phyloP scores from a whole-genome alignment of 2,888 invertebrate genomes.

The Aquatica leii region DNA sequence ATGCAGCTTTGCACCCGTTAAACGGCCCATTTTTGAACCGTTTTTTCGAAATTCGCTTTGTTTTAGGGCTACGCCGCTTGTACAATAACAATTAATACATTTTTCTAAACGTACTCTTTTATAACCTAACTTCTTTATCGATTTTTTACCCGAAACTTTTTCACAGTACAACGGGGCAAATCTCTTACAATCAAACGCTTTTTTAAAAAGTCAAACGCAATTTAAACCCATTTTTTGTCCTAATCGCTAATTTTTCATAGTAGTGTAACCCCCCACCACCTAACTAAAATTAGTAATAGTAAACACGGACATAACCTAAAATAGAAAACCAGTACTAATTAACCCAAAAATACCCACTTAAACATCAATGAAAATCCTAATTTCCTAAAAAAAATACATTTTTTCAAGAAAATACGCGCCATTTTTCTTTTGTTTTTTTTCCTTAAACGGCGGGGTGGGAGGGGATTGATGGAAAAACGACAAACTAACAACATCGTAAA shows the following conservation, averaged over 20 bases:
- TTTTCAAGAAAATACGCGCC: constrained; percentile 6
- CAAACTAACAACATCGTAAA: constrained; percentile 53
- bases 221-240: too few relatives aligned
- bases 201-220: too few relatives aligned
- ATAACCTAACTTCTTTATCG: constrained; percentile 61
- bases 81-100: constrained; percentile 18
- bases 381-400: background rate
- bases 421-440: constrained; percentile 10
- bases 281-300: constrained; percentile 15
- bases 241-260: too few relatives aligned
- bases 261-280: constrained; percentile 52
- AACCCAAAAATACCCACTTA: too few relatives aligned
- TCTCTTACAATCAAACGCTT: too few relatives aligned
- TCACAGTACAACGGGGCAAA: too few relatives aligned
- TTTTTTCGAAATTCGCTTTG: constrained; percentile 44
- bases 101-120: constrained; percentile 43
- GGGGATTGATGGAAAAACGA: constrained; percentile 53
- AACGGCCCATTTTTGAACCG: constrained; percentile 40
- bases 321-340: too few relatives aligned
- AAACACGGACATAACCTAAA: too few relatives aligned
- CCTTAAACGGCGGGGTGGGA: constrained; percentile 31
- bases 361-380: too few relatives aligned
- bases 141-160: constrained; percentile 54
- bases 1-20: constrained; percentile 45
- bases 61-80: constrained; percentile 17